Base-by-base conservation (phyloP, 2,888 invertebrate genomes). In the Aricia artaxerxes region DNA sequence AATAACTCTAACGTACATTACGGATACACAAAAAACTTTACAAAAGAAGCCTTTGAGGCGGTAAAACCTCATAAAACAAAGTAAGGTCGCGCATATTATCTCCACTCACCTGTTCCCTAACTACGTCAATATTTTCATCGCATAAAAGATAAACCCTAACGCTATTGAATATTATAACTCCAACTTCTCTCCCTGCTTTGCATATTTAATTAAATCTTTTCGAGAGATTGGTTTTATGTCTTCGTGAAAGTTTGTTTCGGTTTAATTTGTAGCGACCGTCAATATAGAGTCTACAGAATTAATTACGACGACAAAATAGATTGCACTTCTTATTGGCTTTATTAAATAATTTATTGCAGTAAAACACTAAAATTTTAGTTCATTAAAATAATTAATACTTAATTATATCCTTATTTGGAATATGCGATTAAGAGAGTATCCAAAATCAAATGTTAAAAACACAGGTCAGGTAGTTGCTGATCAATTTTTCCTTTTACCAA, bases 151-250 rank as follows among this genome's bases (percentile, higher is more conserved):
- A 76, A 76, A 76, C 31, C 31, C 16, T 35, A 35, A 76, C 16
- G 76, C 76, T 76, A 76, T 76, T 76, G 76, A 53, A 76, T 53
- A 53, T 57, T 76, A 76, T 53, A 57, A 76, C 53, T 57, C 6
- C 0, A 31, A 76, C 13, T 16, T 76, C 11, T 31, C 53, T 76
- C 35, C 38, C 53, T 31, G 31, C 76, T 76, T 76, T 76, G 53
- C 76, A 76, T 53, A 76, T 76, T 76, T 76, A 76, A 76, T 53
- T 53, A 76, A 53, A 53, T 76, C 35, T 76, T 76, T 76, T 57
- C 76, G 35, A 57, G 53, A 76, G 53, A 57, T 53, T 57, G 53
- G 76, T 57, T 76, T 57, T 76, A 76, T 76, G 11, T 57, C 35
- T 53, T 57, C 5, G 57, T 35, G 57, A 76, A 76, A 76, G 57